phyloP scores from a whole-genome alignment of 1,140 invertebrate genomes.

The Drosophila ananassae region DNA sequence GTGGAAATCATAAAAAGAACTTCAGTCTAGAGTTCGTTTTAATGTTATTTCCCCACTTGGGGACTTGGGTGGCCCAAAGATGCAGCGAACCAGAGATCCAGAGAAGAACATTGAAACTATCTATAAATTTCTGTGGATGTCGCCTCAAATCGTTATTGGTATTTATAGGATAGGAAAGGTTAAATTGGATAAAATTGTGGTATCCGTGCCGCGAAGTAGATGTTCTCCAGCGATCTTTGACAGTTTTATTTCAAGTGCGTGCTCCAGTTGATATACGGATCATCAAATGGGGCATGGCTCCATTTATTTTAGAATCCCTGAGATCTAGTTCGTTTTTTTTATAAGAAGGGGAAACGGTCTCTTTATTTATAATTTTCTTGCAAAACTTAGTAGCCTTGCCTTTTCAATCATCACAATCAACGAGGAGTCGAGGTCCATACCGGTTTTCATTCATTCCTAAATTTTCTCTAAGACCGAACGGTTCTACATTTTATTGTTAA shows the following conservation, averaged over 20 bases:
- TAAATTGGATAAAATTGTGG: conserved; percentile 18
- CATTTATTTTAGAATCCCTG: conserved; percentile 25
- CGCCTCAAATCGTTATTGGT: conserved; percentile 36
- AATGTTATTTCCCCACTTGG: conserved; percentile 21
- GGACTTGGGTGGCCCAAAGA: conserved; percentile 2
- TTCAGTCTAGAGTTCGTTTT: conserved; percentile 35
- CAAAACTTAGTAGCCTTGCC: neutral
- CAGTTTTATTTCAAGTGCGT: conserved; percentile 49
- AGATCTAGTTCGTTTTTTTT: neutral
- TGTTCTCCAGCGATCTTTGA: conserved; percentile 31
- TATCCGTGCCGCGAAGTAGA: neutral
- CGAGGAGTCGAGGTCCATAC: neutral
- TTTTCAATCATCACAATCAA: neutral
- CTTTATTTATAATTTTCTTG: neutral
- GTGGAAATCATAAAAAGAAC: conserved; percentile 71
- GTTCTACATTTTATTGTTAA: no score
- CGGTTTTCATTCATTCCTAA: neutral
- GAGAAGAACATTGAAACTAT: conserved; percentile 17
- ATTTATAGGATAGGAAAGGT: conserved; percentile 50
- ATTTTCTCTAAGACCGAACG: no score
- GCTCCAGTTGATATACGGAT: conserved; percentile 31
- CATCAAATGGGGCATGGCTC: conserved; percentile 31
- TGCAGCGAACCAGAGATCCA: neutral
- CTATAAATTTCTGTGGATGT: conserved; percentile 58
- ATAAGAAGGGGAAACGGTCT: no score